Conservation (phyloP, 1,140 invertebrate species). For the Periplaneta americana region DNA sequence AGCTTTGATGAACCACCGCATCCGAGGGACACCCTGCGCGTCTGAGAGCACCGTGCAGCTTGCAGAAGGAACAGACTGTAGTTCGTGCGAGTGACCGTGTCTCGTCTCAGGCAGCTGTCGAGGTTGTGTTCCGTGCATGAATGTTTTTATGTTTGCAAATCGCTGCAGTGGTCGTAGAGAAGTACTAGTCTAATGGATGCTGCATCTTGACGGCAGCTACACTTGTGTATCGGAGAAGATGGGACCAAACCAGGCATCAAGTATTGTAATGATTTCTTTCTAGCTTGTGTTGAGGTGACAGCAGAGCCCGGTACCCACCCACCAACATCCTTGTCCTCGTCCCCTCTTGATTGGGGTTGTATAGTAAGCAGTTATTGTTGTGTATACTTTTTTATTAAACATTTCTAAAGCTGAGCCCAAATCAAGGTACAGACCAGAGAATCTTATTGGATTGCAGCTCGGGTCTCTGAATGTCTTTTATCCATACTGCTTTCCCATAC, state of each 20-base stretch:
- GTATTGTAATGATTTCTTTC: not conserved
- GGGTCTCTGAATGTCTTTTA: not conserved
- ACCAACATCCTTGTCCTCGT: not conserved
- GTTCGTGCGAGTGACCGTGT: not conserved
- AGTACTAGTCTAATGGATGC: not conserved
- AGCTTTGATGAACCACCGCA: slow-evolving; percentile 1
- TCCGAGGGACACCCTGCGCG: not conserved
- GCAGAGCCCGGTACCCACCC: not conserved
- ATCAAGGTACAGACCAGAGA: not conserved
- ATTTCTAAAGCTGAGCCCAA: not conserved
- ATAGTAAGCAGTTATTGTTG: slow-evolving; percentile 1
- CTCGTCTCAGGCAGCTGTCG: no score
- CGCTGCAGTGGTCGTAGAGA: not conserved
- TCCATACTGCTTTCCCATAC: not conserved
- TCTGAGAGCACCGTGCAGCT: not conserved
- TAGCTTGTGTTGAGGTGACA: slow-evolving; percentile 5
- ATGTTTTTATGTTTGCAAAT: not conserved
- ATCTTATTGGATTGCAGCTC: not conserved
- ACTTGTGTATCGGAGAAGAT: slow-evolving; percentile 3
- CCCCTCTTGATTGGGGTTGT: not conserved
- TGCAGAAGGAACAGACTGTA: not conserved
- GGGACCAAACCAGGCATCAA: slow-evolving; percentile 5
- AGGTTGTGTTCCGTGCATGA: not conserved
- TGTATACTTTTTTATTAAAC: slow-evolving; percentile 6
- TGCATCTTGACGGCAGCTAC: not conserved